Evolutionary conservation across 2,113 vertebrate species (phyloP).

Genomic region (Oreochromis aureus): DNA sequence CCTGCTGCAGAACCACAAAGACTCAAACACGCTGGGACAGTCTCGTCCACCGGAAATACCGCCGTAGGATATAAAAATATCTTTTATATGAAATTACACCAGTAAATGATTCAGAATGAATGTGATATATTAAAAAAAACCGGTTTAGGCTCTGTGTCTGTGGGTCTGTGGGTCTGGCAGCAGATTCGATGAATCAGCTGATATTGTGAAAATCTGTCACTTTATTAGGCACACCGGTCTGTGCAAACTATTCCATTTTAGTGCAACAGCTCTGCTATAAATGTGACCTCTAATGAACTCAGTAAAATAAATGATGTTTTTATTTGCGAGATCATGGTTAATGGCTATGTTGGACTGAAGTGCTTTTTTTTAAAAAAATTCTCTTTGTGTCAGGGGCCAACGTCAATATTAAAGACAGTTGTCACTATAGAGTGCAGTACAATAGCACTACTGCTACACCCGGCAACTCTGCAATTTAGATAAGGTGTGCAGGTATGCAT

Average conservation of each 20-base stretch:
- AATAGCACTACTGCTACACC: neutral
- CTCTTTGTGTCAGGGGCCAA: fast-evolving
- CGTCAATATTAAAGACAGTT: neutral
- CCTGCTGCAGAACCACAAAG: constrained; percentile 30
- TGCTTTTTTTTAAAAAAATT: neutral
- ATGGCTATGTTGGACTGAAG: fast-evolving
- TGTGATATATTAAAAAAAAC: neutral
- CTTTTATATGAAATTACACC: neutral
- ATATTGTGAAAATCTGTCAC: neutral
- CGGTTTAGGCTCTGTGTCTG: neutral
- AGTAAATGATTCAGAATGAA: neutral
- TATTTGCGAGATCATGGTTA: fast-evolving
- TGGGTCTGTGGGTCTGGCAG: neutral
- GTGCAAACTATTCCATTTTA: neutral
- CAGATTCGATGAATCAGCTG: neutral
- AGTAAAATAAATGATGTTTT: neutral
- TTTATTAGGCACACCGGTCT: neutral
- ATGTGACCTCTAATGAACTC: neutral
- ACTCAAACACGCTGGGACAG: neutral
- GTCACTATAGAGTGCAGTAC: neutral
- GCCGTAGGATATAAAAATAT: neutral
- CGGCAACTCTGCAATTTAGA: neutral
- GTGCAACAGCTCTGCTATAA: neutral
- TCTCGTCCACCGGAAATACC: neutral
- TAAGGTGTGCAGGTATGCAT: neutral